Conservation (phyloP, 2,797 vertebrate genomes). For the Anguilla pacifica region DNA sequence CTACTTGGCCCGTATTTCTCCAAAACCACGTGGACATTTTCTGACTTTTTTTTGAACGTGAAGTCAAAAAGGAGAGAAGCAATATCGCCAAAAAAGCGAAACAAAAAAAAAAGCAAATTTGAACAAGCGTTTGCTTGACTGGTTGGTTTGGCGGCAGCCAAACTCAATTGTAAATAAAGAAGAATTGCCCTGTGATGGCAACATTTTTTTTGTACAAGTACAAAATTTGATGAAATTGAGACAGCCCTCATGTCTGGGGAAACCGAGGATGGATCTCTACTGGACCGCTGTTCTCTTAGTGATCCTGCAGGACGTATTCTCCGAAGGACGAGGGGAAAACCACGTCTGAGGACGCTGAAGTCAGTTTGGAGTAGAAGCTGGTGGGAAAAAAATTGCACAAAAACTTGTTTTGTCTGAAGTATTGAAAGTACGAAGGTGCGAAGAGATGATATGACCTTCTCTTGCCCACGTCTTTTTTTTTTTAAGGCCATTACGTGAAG, state of each 20-base stretch:
- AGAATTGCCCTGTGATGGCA: not conserved
- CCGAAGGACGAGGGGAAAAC: not conserved
- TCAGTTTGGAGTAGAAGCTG: not conserved
- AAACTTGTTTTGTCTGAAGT: not conserved
- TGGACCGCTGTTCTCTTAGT: not conserved
- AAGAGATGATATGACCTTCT: not conserved
- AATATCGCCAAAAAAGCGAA: not conserved
- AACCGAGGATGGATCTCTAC: not conserved
- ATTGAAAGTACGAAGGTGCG: not conserved
- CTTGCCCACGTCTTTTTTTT: not conserved
- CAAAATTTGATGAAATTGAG: not conserved
- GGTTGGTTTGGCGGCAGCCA: not conserved
- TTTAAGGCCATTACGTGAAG: conserved; percentile 4
- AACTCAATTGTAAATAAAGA: not conserved
- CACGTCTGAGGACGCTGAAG: not conserved
- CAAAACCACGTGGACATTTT: not conserved
- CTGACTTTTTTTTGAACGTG: not conserved
- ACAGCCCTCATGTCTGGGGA: not conserved
- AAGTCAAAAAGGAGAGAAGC: not conserved
- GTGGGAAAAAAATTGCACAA: not conserved
- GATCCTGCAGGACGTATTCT: conserved; percentile 5
- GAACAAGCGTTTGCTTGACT: conserved; percentile 2
- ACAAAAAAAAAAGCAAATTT: not conserved
- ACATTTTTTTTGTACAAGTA: not conserved
- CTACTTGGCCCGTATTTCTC: not conserved